A percentile compares a stretch with the other conserved stretches of the same genome.
phyloP scores from a whole-genome alignment of 2,797 vertebrate species.

The Hypotaenidia okinawae region DNA sequence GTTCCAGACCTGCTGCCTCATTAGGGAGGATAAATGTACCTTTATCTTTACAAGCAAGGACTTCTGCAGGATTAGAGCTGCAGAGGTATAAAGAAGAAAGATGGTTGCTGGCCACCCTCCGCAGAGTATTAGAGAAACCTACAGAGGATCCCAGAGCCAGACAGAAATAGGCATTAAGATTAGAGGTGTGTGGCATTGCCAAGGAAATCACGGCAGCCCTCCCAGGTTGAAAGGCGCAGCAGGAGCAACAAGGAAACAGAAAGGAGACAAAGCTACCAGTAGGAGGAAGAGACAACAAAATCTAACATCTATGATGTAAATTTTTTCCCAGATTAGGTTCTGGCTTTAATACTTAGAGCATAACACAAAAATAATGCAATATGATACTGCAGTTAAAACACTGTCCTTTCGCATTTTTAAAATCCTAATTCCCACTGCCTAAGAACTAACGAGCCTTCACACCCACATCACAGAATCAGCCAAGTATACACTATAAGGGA shows the following conservation, averaged over 20 bases:
- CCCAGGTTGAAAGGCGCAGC: not conserved
- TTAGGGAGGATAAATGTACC: constrained; percentile 8
- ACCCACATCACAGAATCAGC: not conserved
- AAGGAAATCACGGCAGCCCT: not conserved
- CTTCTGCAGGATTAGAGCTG: constrained; percentile 14
- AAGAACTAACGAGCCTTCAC: not conserved
- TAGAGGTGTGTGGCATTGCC: not conserved
- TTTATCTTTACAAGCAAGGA: not conserved
- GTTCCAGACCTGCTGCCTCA: constrained; percentile 6
- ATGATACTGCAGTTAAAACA: not conserved
- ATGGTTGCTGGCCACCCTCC: not conserved
- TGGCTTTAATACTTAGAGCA: not conserved
- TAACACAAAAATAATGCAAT: not conserved
- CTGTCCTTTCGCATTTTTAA: not conserved
- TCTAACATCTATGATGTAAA: not conserved
- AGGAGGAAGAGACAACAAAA: not conserved
- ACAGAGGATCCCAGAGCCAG: not conserved
- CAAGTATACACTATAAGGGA: not conserved
- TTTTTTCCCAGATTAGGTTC: not conserved
- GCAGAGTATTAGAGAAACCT: not conserved
- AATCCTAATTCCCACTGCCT: not conserved
- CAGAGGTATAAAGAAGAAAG: not conserved
- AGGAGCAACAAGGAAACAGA: not conserved
- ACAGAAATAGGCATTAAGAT: not conserved
- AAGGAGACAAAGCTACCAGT: not conserved